phyloP scores from a whole-genome alignment of 1,140 invertebrate genomes.

The Solenopsis fugax region DNA sequence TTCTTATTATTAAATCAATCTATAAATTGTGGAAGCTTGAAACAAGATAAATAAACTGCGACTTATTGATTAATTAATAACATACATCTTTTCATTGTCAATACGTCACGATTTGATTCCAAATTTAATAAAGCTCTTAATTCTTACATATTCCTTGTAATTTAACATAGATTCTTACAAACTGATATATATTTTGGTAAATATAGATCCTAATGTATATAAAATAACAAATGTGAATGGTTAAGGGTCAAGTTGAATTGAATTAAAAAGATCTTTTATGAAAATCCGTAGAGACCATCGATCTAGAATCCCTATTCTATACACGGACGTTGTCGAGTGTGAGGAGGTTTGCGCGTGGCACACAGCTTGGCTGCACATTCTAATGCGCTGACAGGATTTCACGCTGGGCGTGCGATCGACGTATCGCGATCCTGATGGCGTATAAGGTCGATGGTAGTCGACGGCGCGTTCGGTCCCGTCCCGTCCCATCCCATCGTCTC shows the following conservation, averaged over 20 bases:
- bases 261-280: background rate
- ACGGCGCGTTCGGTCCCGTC: constrained; percentile 5
- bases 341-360: background rate
- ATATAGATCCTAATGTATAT: too few relatives aligned
- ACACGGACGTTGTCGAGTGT: background rate
- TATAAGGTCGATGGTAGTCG: constrained; percentile 43
- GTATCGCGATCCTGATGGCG: constrained; percentile 35
- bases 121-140: too few relatives aligned
- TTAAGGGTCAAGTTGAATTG: background rate
- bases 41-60: background rate
- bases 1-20: background rate
- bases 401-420: constrained; percentile 33
- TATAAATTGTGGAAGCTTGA: background rate
- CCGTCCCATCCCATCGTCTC: constrained; percentile 17
- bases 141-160: too few relatives aligned
- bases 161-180: background rate
- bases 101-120: background rate
- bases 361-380: constrained; percentile 19
- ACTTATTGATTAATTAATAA: background rate
- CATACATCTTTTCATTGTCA: background rate
- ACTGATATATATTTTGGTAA: too few relatives aligned
- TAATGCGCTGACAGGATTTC: constrained; percentile 49
- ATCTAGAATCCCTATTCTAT: background rate
- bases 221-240: background rate
- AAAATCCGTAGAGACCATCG: background rate